Evolutionary conservation across 1,140 invertebrate genomes (phyloP).

Genomic region (Cotesia typhae): DNA sequence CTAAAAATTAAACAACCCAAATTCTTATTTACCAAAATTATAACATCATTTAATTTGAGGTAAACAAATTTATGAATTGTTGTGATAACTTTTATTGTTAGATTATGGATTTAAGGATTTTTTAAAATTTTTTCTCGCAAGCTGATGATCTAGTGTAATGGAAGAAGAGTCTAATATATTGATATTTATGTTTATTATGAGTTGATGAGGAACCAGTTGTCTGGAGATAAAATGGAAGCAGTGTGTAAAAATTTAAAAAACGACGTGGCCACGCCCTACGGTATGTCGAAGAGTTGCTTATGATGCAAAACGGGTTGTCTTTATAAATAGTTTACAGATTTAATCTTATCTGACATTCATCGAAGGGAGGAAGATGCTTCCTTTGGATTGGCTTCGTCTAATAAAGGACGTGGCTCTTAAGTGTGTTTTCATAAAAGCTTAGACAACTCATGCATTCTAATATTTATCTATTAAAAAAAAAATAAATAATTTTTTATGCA

Average conservation of each 20-base stretch:
- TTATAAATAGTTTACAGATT: slow-evolving; percentile 22
- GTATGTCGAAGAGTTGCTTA: slow-evolving; percentile 6
- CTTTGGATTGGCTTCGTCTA: slow-evolving; percentile 16
- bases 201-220: slow-evolving; percentile 37
- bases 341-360: slow-evolving; percentile 34
- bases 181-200: background rate
- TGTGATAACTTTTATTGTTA: slow-evolving; percentile 10
- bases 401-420: slow-evolving; percentile 23
- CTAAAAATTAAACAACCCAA: background rate
- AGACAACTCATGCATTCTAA: background rate
- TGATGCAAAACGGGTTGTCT: slow-evolving; percentile 28
- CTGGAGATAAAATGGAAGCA: slow-evolving; percentile 38
- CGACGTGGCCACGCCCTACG: slow-evolving; percentile 22
- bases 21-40: background rate
- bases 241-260: background rate
- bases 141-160: background rate
- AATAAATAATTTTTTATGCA: too few species aligned
- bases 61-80: slow-evolving; percentile 3
- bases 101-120: too few species aligned
- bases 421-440: background rate
- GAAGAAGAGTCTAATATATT: background rate
- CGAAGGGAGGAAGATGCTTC: slow-evolving; percentile 24
- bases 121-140: background rate
- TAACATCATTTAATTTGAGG: background rate
- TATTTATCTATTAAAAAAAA: too few species aligned